phyloP scores from a whole-genome alignment of 2,113 vertebrate genomes.

The Toxostoma redivivum region DNA sequence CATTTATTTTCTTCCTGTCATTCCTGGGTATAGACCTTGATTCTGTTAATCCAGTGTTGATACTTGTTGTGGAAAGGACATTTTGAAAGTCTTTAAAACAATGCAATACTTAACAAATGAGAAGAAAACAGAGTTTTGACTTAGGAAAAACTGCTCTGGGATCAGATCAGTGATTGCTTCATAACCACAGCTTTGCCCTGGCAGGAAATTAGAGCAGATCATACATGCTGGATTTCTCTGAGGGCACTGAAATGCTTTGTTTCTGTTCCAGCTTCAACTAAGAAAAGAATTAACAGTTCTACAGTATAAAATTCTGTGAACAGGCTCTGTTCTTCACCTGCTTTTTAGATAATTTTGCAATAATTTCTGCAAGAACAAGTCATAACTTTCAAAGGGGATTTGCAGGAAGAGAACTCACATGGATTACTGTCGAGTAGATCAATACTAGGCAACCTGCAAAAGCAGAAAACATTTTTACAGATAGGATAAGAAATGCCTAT shows the following conservation, averaged over 20 bases:
- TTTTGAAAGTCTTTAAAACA: not conserved
- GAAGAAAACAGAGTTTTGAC: not conserved
- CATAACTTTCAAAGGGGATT: not conserved
- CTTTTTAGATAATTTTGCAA: not conserved
- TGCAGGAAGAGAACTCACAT: not conserved
- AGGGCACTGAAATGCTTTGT: not conserved
- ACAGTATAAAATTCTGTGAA: not conserved
- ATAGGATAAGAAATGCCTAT: not conserved
- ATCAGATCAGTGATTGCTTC: not conserved
- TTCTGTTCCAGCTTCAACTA: not conserved
- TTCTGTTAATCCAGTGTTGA: not conserved
- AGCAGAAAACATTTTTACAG: not conserved
- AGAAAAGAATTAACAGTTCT: not conserved
- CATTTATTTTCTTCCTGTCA: not conserved
- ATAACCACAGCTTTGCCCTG: conserved; percentile 18
- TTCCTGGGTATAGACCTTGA: not conserved
- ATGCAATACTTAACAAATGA: not conserved
- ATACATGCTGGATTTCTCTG: conserved; percentile 10
- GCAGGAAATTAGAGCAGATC: conserved; percentile 15
- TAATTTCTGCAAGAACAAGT: not conserved
- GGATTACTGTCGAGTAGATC: not conserved
- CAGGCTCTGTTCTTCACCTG: not conserved
- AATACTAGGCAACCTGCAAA: not conserved
- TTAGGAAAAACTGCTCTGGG: not conserved
- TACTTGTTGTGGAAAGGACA: not conserved